Evolutionary conservation across 2,113 vertebrate genomes (phyloP).

Genomic region (Numenius arquata): DNA sequence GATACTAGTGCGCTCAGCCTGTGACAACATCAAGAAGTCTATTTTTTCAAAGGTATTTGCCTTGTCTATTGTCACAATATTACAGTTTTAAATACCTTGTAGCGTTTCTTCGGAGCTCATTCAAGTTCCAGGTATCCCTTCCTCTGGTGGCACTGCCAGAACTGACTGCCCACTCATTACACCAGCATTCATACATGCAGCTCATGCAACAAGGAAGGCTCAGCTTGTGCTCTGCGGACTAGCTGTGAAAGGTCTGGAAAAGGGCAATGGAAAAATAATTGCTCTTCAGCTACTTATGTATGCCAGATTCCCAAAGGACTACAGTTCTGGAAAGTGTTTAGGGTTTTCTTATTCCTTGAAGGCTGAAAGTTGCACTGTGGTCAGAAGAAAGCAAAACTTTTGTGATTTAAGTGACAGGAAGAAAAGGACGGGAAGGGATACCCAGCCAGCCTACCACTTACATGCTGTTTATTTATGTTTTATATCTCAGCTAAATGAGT

Average conservation of each 20-base stretch:
- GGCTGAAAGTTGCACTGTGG: neutral
- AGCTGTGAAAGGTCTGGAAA: neutral
- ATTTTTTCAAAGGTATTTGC: neutral
- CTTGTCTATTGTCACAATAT: neutral
- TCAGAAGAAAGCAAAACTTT: neutral
- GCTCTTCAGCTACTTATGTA: neutral
- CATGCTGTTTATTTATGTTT: neutral
- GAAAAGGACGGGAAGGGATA: neutral
- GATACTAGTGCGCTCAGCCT: rapidly evolving
- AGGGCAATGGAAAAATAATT: neutral
- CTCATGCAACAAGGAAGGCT: neutral
- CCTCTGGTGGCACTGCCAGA: neutral
- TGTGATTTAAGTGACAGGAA: neutral
- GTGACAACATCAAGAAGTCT: neutral
- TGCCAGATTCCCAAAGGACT: neutral
- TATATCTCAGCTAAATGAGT: neutral
- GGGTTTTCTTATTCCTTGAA: neutral
- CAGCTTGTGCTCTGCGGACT: neutral
- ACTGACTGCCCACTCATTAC: neutral
- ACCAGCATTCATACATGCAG: neutral
- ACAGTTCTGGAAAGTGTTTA: neutral
- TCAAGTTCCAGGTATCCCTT: neutral
- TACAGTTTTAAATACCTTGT: neutral
- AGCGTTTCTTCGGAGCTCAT: neutral
- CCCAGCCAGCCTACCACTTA: neutral